Base-by-base conservation (phyloP, 2,113 vertebrate species). In the Ictalurus punctatus region DNA sequence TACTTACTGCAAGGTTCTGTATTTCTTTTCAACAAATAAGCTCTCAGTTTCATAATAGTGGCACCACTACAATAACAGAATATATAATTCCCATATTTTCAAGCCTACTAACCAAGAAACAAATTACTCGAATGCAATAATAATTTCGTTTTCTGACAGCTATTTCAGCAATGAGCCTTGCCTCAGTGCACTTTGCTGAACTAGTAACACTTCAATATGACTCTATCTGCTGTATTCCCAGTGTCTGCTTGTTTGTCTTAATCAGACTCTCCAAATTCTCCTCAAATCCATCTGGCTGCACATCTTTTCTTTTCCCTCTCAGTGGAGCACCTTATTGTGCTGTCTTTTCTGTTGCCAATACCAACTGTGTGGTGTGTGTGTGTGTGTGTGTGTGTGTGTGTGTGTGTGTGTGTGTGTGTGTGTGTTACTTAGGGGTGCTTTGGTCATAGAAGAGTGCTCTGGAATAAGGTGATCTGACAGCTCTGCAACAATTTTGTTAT, bases 391-490 rank as follows among this genome's bases (percentile, higher is more conserved):
- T 84, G 80, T 83, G 27, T 74, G 27, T 16, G 16, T 83, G 16
- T 67, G 52, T 83, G 27, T 73, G 21, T 34, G 23, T 56, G 73
- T 74, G 54, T 86, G 67, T 76, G 21, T 71, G 71, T 78, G 71
- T 54, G 71, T 88, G 19, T 74, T 56, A 59, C 23, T 58, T 73
- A 48, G 54, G 44, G n/a, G 19, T 83, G 37, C 76, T 89, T 74
- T 54, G 27, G 58, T 61, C 84, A 76, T 83, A 27, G 89, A 79
- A 89, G 16, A 56, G 21, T 79, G 52, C 76, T 76, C 83, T 44
- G 59, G 58, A 54, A 59, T 89, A 87, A 89, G 82, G 61, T 83
- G 67, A 89, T 91, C 81, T 87, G 90, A 89, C 90, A 89, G 86
- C 76, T 87, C 76, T 87, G 82, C 88, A 83, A 65, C 86, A 82